phyloP scores from a whole-genome alignment of 2,113 vertebrate species.

The Pseudolaguvia tuberculata region DNA sequence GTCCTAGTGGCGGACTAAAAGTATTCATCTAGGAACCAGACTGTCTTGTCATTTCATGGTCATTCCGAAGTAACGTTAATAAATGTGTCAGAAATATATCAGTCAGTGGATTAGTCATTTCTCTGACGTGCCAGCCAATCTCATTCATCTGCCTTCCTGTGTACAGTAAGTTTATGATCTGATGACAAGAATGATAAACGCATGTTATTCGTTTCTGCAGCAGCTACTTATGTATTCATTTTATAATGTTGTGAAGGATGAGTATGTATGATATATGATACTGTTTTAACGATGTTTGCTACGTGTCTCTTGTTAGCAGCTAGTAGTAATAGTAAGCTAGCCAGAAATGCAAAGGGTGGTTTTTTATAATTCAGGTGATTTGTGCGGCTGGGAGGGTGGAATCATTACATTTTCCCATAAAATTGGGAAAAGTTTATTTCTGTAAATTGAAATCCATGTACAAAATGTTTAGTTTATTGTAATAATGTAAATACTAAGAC shows the following conservation, averaged over 20 bases:
- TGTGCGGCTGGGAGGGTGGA: too few species aligned
- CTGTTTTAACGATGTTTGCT: too few species aligned
- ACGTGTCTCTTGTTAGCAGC: too few species aligned
- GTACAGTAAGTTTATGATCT: too few species aligned
- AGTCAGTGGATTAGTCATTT: background rate
- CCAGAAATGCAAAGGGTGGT: too few species aligned
- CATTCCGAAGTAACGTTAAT: background rate
- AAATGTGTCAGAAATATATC: conserved; percentile 3
- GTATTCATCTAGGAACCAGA: background rate
- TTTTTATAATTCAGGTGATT: too few species aligned
- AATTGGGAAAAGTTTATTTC: conserved; percentile 2
- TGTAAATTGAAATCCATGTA: background rate
- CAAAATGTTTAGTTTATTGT: background rate
- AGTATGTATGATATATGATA: too few species aligned
- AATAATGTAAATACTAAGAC: background rate
- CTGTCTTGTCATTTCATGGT: background rate
- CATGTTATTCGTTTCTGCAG: background rate
- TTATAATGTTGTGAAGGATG: conserved; percentile 31
- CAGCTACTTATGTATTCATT: conserved; percentile 6
- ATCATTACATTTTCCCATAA: too few species aligned
- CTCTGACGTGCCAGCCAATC: background rate
- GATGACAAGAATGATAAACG: background rate
- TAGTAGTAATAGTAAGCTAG: too few species aligned
- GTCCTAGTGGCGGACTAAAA: background rate
- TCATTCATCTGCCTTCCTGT: too few species aligned